Base-by-base conservation (phyloP, 2,888 invertebrate genomes). In the Enchytraeus crypticus region DNA sequence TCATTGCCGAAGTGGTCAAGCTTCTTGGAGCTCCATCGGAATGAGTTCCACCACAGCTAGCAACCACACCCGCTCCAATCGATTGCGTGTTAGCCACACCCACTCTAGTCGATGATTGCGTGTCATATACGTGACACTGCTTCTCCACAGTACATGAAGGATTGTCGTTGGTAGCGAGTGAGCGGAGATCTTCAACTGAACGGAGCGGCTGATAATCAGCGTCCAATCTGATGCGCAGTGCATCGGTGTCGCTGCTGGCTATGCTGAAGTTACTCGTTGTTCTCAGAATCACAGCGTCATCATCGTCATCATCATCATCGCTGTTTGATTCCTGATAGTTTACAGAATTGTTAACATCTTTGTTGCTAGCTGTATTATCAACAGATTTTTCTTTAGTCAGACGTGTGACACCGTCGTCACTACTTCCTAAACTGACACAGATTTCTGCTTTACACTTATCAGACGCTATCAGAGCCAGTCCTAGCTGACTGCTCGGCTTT, bases 201-300 rank as follows among this genome's bases (percentile, higher is more conserved):
- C 11, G 18, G 11, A 54, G 29, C 8, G 59, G 59, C 32, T 53
- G 53, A 53, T 53, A 59, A 38, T 59, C 43, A 8, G 21, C 27
- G 51, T 59, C 59, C 11, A 59, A 21, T 21, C 57, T 61, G 30
- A 61, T 51, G 51, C 61, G 56, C 49, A 61, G 21, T 14, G 56
- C 56, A 18, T 47, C 56, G n/a, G 57, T 61, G 27, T 61, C 61
- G 43, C 61, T 61, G 43, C 57, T 61, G 14, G 61, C 61, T 26
- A 61, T 33, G 27, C 54, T 54, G 26, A 47, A 51, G 51, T 54
- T 57, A 34, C 57, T 59, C 0, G 33, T 27, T 18, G 38, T 51
- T 34, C 59, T 59, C n/a, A 29, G 29, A 4, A 38, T 23, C 5
- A 29, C 21, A 21, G 2, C 51, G 23, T 30, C 30, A 33, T 59